Evolutionary conservation across 92 coral and sea anemone genomes (phyloP).

Genomic region (Porites divaricata): DNA sequence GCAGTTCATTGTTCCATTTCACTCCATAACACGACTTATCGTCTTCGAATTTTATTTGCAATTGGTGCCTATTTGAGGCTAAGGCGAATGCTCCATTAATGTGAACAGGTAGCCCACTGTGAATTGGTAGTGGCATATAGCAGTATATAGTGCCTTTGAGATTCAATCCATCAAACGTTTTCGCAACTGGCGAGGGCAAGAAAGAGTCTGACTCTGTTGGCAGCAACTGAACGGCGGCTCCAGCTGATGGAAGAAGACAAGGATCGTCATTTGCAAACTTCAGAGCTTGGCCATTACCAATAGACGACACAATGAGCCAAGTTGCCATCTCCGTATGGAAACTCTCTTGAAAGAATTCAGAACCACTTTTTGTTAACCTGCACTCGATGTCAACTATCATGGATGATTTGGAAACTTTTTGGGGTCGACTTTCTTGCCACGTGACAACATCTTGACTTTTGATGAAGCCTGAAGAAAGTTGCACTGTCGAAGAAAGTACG

Average conservation of each 20-base stretch:
- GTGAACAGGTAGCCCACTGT: conserved; percentile 82
- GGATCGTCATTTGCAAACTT: neutral
- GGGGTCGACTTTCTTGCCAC: neutral
- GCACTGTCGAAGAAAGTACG: conserved; percentile 35
- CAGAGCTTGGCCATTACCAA: conserved; percentile 40
- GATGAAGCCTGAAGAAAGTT: conserved; percentile 56
- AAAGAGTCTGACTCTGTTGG: neutral
- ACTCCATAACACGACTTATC: conserved; percentile 65
- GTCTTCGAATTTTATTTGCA: conserved; percentile 64
- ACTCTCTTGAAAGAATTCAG: neutral
- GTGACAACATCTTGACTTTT: conserved; percentile 1
- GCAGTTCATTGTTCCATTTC: conserved; percentile 63
- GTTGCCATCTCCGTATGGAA: neutral
- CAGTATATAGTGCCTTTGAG: conserved; percentile 75
- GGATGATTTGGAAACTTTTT: conserved; percentile 18
- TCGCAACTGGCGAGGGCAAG: conserved; percentile 21
- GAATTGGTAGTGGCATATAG: conserved; percentile 82
- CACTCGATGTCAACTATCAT: conserved; percentile 4
- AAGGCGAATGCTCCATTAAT: conserved; percentile 81
- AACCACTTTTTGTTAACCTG: conserved; percentile 7
- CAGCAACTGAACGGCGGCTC: conserved; percentile 29
- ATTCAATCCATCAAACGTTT: neutral
- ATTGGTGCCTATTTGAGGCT: conserved; percentile 69
- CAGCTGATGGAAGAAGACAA: conserved; percentile 37
- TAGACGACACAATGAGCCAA: conserved; percentile 38